These are phyloP conservation scores for Eubucco bourcierii DNA, from an alignment of 2,113 vertebrate genomes.

Conservation along the genomic window DNA sequence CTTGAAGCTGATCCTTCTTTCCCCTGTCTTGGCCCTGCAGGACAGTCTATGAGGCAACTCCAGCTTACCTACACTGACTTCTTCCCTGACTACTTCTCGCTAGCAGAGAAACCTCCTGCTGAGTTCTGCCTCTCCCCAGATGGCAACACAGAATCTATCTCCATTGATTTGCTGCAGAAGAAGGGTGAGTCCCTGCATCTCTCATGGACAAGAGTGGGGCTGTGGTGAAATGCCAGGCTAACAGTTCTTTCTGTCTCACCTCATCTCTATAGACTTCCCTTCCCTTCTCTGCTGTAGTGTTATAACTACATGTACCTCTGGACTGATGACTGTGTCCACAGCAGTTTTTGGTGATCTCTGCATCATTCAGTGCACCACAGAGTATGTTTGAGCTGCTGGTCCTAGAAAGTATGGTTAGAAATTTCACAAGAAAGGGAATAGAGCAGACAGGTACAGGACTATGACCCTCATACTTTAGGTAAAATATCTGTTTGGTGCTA, in stretches of 20 bases:
- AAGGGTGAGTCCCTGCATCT: slow-evolving; percentile 76
- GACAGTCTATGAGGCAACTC: slow-evolving; percentile 77
- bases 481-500: not conserved
- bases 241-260: not conserved
- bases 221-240: rapidly evolving
- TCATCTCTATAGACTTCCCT: not conserved
- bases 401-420: not conserved
- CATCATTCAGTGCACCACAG: rapidly evolving
- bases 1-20: not conserved
- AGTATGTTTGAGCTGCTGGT: not conserved
- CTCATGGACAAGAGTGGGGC: rapidly evolving
- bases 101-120: slow-evolving; percentile 91
- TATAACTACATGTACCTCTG: not conserved
- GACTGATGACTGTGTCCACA: not conserved
- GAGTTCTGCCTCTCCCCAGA: slow-evolving; percentile 98
- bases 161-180: slow-evolving; percentile 91
- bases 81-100: slow-evolving; percentile 92
- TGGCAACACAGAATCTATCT: slow-evolving; percentile 82
- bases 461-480: not conserved
- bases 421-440: not conserved
- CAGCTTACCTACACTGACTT: slow-evolving; percentile 87
- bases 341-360: not conserved
- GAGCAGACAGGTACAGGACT: not conserved
- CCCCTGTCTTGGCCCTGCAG: slow-evolving; percentile 29
- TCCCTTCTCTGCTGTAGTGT: not conserved